These are phyloP conservation scores for Troglohyphantes excavatus DNA, from an alignment of 2,888 invertebrate species.

Conservation along the genomic window DNA sequence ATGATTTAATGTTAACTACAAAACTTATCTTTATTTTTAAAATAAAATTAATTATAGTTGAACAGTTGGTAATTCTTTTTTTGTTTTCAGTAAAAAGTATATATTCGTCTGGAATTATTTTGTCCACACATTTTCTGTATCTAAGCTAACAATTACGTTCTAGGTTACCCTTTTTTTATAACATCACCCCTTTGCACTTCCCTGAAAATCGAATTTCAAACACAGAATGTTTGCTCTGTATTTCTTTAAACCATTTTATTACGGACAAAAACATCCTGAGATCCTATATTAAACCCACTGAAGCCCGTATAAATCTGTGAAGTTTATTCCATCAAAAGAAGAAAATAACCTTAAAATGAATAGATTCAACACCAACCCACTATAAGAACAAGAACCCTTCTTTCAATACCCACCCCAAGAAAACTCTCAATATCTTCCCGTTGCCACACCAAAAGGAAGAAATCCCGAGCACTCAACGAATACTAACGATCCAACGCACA, in stretches of 20 bases:
- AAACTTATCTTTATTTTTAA: too few relatives aligned
- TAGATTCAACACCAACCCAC: background rate
- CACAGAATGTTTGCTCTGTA: too few relatives aligned
- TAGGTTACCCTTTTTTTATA: too few relatives aligned
- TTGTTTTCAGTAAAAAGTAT: too few relatives aligned
- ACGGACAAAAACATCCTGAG: background rate
- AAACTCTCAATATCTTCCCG: slow-evolving; percentile 35
- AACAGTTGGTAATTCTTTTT: too few relatives aligned
- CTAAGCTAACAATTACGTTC: too few relatives aligned
- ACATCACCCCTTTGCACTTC: too few relatives aligned
- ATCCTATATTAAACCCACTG: slow-evolving; percentile 1
- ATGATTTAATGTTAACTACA: too few relatives aligned
- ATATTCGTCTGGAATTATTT: too few relatives aligned
- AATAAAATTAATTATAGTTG: too few relatives aligned
- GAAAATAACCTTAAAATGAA: background rate
- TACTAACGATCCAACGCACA: slow-evolving; percentile 34
- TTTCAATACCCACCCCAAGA: background rate
- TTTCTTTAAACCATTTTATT: background rate
- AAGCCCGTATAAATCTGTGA: background rate
- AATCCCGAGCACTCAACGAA: slow-evolving; percentile 31
- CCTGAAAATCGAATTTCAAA: too few relatives aligned
- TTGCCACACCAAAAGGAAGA: slow-evolving; percentile 15
- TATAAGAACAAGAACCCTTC: background rate
- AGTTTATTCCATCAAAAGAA: background rate
- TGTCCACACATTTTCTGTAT: too few relatives aligned